Evolutionary conservation across 2,797 vertebrate species (phyloP), one percentile per base, ranked within the genome.

Genomic region (Anas georgica): DNA sequence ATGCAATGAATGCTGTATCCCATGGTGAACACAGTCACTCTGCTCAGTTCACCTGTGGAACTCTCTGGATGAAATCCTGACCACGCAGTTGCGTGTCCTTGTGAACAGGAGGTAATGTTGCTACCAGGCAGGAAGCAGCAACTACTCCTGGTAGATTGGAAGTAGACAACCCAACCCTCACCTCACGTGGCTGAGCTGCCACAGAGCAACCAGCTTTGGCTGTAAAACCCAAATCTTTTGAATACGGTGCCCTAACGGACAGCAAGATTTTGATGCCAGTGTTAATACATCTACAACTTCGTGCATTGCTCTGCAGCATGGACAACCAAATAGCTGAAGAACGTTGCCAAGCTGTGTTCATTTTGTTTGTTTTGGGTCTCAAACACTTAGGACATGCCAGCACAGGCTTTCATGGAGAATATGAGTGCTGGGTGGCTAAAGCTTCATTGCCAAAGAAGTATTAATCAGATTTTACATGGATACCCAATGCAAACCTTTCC

Each of bases 401-500:
- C 54, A 83, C 23, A 90, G 37, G 25, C 72, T 62, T 86, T 54
- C 62, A 66, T 12, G 12, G 21, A 86, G 59, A 75, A 86, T 22
- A 26, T 1, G 12, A 75, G 67, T 4, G 4, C 50, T 59, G 14
- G n/a, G 26, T 52, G 82, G 50, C 9, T 81, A 84, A 26, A 88
- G 50, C 31, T 83, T 56, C 2, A 2, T 62, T 93, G 76, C 45
- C 6, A 26, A 82, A 21, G 17, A 54, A 92, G 33, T 14, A 69
- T 64, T 81, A 75, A 82, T 43, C 33, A 80, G 43, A 64, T 63
- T 63, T 80, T 29, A 92, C 59, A 85, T n/a, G 43, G 26, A 91
- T 82, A 77, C 31, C 35, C 86, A 87, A 63, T 23, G 86, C 29
- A 94, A 89, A 93, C 28, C 68, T 94, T 87, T 78, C 35, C 94